These are phyloP conservation scores for Albula goreensis DNA, from an alignment of 2,113 vertebrate species.

Conservation along the genomic window DNA sequence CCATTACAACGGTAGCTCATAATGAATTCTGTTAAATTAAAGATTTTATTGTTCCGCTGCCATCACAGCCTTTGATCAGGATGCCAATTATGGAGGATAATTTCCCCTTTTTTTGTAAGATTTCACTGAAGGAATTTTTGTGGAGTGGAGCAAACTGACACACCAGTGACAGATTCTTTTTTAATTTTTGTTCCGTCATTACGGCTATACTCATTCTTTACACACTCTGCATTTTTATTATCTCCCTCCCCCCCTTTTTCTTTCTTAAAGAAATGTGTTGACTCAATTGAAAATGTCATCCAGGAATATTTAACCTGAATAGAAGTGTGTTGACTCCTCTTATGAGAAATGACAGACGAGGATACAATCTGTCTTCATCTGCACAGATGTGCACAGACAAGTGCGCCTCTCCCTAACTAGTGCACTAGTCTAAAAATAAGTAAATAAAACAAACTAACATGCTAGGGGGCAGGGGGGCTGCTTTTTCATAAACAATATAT, in stretches of 20 bases:
- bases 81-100: conserved; percentile 91
- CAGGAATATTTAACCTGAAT: conserved; percentile 95
- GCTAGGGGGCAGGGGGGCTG: conserved; percentile 69
- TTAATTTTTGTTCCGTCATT: conserved; percentile 74
- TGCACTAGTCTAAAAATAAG: conserved; percentile 80
- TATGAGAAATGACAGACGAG: conserved; percentile 96
- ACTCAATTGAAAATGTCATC: conserved; percentile 96
- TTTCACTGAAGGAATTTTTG: conserved; percentile 62
- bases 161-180: conserved; percentile 87
- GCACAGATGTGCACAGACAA: conserved; percentile 91
- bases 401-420: conserved; percentile 86
- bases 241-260: conserved; percentile 59
- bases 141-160: conserved; percentile 87
- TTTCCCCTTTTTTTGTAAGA: conserved; percentile 72
- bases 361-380: conserved; percentile 92
- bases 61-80: conserved; percentile 83
- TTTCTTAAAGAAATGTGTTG: conserved; percentile 88
- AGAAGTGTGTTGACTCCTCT: conserved; percentile 93
- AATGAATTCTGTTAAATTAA: conserved; percentile 98
- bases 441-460: conserved; percentile 93
- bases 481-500: conserved; percentile 96
- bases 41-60: conserved; percentile 93
- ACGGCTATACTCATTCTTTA: conserved; percentile 64
- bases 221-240: conserved; percentile 85
- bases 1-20: conserved; percentile 88